Evolutionary conservation across 2,888 invertebrate species (phyloP), one percentile per base, ranked within the genome.

Genomic region (Cataglyphis rosenhaueri): DNA sequence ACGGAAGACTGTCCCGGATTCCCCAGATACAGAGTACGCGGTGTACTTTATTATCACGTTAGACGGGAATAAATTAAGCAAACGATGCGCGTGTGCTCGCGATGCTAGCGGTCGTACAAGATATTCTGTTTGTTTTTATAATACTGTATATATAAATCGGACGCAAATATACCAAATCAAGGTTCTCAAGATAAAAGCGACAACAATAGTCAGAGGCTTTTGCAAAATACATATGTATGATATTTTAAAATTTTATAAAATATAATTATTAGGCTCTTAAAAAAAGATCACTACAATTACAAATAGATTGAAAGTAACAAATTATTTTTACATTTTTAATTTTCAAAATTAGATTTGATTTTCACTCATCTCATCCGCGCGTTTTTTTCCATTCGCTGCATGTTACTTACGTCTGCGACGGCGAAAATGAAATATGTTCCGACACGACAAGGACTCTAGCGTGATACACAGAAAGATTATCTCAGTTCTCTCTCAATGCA

Each of bases 41-140:
- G 32, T 62, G 74, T 62, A 74, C 75, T 81, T 74, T 81, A 81
- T 74, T 71, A 71, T 71, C 75, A 74, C 81, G 81, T 71, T 79
- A 70, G 78, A 79, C 59, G 70, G 70, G 52, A 79, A 79, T 79
- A 79, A 79, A 79, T 79, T 79, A 79, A 79, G 44, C 59, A 35
- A 79, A 70, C 70, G 32, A 78, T 59, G 41, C 38, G 55, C 66
- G 55, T 25, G 15, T 57, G 76, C 55, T 29, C 55, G 41, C 76
- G 15, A 62, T 65, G 41, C 59, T 65, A 55, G 25, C 76, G 18
- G 65, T 10, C 12, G 21, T 76, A 65, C 38, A 38, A 65, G 76
- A 55, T 66, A 64, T 41, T 66, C 66, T 66, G 41, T 29, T 59
- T 79, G 59, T 70, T 79, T 79, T 61, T 70, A n/a, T 21, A 21